Evolutionary conservation across 2,113 vertebrate species (phyloP).

Genomic region (Serilophus lunatus): DNA sequence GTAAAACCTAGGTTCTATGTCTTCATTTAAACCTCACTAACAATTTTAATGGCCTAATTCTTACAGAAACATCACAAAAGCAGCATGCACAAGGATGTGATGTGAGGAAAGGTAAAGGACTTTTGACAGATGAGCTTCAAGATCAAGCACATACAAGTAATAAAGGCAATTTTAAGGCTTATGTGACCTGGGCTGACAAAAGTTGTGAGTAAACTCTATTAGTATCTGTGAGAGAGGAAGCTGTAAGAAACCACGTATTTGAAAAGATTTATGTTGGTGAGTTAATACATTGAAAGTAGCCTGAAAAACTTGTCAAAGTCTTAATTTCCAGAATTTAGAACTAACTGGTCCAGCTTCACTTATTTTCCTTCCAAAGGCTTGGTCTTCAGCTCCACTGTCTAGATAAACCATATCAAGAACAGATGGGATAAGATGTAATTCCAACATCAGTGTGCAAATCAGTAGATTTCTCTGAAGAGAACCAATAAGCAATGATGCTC

Average conservation of each 20-base stretch:
- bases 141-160: neutral
- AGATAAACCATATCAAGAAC: neutral
- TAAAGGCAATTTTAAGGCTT: neutral
- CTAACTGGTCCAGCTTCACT: neutral
- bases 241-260: neutral
- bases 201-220: neutral
- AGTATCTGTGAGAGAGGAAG: neutral
- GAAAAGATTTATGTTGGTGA: neutral
- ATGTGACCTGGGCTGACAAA: neutral
- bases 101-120: neutral
- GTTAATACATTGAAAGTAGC: neutral
- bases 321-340: neutral
- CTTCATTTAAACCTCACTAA: neutral
- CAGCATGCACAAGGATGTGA: neutral
- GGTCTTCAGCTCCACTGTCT: neutral
- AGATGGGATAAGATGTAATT: neutral
- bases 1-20: neutral
- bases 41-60: neutral
- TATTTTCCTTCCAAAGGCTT: neutral
- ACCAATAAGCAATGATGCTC: neutral
- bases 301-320: neutral
- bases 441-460: neutral
- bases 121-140: neutral
- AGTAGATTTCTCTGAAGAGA: neutral
- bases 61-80: neutral